A percentile compares a stretch with the other conserved stretches of the same genome.
Conservation (phyloP, 1,140 invertebrate genomes). For the Drosophila baimaii region DNA sequence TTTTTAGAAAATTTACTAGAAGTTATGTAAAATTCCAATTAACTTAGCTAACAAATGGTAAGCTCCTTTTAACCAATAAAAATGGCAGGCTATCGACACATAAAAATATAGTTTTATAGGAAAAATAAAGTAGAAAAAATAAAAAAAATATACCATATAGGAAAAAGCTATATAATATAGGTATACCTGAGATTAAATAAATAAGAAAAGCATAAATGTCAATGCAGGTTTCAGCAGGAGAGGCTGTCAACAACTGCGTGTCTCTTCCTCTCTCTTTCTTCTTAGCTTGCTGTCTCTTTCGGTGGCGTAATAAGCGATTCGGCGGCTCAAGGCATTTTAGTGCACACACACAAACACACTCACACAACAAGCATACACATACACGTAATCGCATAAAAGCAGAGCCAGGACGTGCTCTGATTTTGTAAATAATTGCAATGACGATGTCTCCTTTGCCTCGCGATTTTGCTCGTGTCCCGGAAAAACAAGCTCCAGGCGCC, state of each 20-base stretch:
- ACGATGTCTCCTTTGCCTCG: constrained; percentile 43
- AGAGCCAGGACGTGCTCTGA: constrained; percentile 77
- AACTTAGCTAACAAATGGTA: constrained; percentile 11
- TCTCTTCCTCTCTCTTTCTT: constrained; percentile 6
- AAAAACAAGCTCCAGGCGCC: constrained; percentile 52
- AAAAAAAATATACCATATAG: background rate
- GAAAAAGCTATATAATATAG: too few relatives aligned
- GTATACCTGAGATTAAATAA: constrained; percentile 12
- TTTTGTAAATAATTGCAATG: constrained; percentile 81
- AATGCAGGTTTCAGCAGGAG: constrained; percentile 6
- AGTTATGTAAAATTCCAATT: constrained; percentile 10
- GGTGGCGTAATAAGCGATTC: constrained; percentile 70
- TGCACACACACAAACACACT: constrained; percentile 41
- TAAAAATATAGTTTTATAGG: constrained; percentile 25
- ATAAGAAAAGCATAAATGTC: constrained; percentile 3
- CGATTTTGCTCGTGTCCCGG: constrained; percentile 17
- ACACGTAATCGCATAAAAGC: constrained; percentile 76
- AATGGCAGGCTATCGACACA: background rate
- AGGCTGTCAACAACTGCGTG: constrained; percentile 56
- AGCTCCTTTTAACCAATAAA: constrained; percentile 22
- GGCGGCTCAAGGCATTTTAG: constrained; percentile 73
- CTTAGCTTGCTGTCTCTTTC: constrained; percentile 16
- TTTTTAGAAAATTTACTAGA: background rate
- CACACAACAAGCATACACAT: constrained; percentile 20
- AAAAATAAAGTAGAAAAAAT: background rate